These are phyloP conservation scores for Uloborus plumipes DNA, from an alignment of 2,888 invertebrate species.

Conservation along the genomic window DNA sequence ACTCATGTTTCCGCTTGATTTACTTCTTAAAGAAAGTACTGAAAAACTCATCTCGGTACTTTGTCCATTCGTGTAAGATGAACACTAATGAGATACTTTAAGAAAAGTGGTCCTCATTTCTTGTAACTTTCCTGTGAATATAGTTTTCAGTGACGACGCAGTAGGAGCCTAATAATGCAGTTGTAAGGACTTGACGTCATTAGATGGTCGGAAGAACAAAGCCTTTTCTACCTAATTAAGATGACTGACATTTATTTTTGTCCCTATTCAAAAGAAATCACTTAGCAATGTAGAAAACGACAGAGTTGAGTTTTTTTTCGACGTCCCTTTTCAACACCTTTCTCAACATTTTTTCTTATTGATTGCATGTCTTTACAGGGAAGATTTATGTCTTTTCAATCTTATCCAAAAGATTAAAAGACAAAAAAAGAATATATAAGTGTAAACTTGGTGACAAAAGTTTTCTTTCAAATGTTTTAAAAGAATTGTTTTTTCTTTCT, in stretches of 20 bases:
- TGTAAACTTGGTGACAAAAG: no score
- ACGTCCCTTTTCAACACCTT: no score
- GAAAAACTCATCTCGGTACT: background rate
- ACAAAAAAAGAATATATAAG: background rate
- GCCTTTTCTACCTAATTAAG: conserved; percentile 43
- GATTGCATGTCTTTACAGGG: background rate
- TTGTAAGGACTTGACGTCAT: conserved; percentile 40
- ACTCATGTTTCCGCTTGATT: no score
- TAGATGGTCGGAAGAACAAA: conserved; percentile 29
- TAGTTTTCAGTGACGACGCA: conserved; percentile 38
- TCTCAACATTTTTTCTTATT: conserved; percentile 2
- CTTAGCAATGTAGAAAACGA: conserved; percentile 17
- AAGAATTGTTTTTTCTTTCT: no score
- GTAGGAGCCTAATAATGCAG: conserved; percentile 38
- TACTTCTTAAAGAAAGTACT: no score
- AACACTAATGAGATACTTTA: conserved; percentile 48
- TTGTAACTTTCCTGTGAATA: conserved; percentile 38
- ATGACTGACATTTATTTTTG: conserved; percentile 42
- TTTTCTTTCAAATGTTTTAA: no score
- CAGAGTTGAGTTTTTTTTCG: conserved; percentile 1
- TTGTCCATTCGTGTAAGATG: conserved; percentile 33
- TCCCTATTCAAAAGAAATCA: conserved; percentile 15
- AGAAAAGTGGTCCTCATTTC: conserved; percentile 28
- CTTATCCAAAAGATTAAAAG: background rate
- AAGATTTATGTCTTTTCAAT: conserved; percentile 10